Percentiles rank a stretch among this genome's conserved stretches.
Conservation (phyloP, 2,888 invertebrate species). For the Coenonympha glycerion region DNA sequence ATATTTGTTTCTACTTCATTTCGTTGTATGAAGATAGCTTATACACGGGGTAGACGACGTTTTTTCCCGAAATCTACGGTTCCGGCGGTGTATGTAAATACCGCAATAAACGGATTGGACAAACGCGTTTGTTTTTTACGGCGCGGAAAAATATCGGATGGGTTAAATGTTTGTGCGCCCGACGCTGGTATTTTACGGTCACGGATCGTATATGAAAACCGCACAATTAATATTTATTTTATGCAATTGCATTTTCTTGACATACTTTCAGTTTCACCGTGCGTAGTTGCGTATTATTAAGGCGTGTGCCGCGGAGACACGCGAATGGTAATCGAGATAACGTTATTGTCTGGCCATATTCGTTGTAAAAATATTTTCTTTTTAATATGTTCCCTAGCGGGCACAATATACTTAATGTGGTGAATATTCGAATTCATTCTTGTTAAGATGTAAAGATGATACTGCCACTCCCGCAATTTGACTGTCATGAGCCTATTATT, state of each 20-base stretch:
- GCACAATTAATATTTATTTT: slow-evolving; percentile 30
- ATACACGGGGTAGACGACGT: no score
- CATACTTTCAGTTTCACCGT: slow-evolving; percentile 53
- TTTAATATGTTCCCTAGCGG: no score
- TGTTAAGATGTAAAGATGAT: no score
- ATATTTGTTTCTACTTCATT: no score
- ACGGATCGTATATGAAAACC: slow-evolving; percentile 13
- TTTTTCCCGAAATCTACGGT: no score
- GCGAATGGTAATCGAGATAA: slow-evolving; percentile 30
- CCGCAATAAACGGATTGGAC: no score
- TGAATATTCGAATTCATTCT: no score
- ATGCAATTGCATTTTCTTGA: slow-evolving; percentile 47
- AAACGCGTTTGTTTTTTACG: no score
- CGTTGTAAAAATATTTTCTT: not conserved
- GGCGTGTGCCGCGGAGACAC: slow-evolving; percentile 44
- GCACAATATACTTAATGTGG: not conserved
- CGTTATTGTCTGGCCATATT: not conserved
- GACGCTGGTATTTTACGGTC: slow-evolving; percentile 14
- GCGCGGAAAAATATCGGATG: slow-evolving; percentile 15
- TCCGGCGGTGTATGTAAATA: no score
- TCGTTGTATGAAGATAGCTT: no score
- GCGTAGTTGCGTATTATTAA: slow-evolving; percentile 45
- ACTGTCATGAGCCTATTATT: no score
- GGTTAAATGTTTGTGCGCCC: slow-evolving; percentile 8
- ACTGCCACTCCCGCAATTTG: no score